Percentiles rank a stretch among this genome's conserved stretches.
These are phyloP conservation scores for Salvelinus sp. DNA, from an alignment of 2,113 vertebrate species.

Conservation along the genomic window DNA sequence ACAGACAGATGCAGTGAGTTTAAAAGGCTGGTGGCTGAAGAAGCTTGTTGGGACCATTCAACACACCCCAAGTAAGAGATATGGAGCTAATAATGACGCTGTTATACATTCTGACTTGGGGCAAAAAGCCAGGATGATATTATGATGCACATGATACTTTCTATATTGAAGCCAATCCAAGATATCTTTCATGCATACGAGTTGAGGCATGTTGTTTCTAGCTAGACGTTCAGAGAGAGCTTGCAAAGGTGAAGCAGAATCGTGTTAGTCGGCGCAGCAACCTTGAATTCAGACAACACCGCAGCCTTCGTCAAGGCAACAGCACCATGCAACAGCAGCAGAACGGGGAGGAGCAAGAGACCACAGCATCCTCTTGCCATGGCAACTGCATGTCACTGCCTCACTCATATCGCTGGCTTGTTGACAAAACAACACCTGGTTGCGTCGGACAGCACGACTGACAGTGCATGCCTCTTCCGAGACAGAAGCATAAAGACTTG, in stretches of 20 bases:
- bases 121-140: not conserved
- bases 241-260: constrained; percentile 15
- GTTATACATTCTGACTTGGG: not conserved
- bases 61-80: constrained; percentile 25
- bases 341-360: not conserved
- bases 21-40: constrained; percentile 30
- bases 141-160: not conserved
- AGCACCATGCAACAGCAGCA: constrained; percentile 28
- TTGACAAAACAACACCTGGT: constrained; percentile 41
- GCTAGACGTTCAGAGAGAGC: constrained; percentile 10
- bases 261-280: constrained; percentile 44
- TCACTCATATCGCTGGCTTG: constrained; percentile 29
- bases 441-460: constrained; percentile 17
- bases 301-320: constrained; percentile 25
- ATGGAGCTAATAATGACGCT: not conserved
- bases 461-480: constrained; percentile 33
- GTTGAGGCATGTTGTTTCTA: constrained; percentile 21
- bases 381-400: constrained; percentile 30
- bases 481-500: constrained; percentile 34
- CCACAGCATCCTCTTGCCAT: constrained; percentile 36
- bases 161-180: constrained; percentile 25
- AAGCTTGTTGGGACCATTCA: constrained; percentile 12
- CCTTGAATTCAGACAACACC: constrained; percentile 20
- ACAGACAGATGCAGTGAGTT: constrained; percentile 66
- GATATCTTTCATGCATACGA: constrained; percentile 45